A percentile compares a stretch with the other conserved stretches of the same genome.
These are phyloP conservation scores for Scyliorhinus canicula DNA, from an alignment of 2,797 vertebrate genomes.

Conservation along the genomic window DNA sequence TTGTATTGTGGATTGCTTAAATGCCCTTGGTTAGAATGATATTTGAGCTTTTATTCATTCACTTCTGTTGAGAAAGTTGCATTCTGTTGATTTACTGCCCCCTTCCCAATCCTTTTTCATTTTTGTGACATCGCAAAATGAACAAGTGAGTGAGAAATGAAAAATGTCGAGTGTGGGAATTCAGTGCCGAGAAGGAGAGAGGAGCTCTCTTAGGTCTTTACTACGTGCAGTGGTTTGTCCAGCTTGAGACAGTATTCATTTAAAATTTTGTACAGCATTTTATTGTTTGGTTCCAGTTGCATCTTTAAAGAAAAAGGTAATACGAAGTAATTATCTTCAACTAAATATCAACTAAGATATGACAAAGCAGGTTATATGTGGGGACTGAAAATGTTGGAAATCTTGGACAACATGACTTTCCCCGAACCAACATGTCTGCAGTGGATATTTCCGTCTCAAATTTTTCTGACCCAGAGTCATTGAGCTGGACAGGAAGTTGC, in stretches of 20 bases:
- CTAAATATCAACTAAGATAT: not conserved
- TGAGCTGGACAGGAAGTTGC: not conserved
- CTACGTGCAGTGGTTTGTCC: not conserved
- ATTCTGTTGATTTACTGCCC: not conserved
- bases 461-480: not conserved
- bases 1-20: not conserved
- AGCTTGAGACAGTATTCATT: not conserved
- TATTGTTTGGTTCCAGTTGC: not conserved
- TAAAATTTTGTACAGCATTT: not conserved
- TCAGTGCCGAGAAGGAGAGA: not conserved
- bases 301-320: not conserved
- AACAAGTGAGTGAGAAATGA: not conserved
- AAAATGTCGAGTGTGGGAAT: not conserved
- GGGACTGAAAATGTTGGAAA: not conserved
- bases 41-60: not conserved
- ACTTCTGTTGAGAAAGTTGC: not conserved
- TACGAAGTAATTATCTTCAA: not conserved
- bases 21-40: not conserved
- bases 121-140: not conserved
- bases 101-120: not conserved
- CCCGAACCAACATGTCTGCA: not conserved
- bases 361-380: not conserved
- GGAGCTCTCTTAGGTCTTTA: not conserved
- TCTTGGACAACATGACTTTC: not conserved
- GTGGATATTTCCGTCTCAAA: not conserved